Conservation (phyloP, 2,797 vertebrate species). For the Ptychobarbus kaznakovi region DNA sequence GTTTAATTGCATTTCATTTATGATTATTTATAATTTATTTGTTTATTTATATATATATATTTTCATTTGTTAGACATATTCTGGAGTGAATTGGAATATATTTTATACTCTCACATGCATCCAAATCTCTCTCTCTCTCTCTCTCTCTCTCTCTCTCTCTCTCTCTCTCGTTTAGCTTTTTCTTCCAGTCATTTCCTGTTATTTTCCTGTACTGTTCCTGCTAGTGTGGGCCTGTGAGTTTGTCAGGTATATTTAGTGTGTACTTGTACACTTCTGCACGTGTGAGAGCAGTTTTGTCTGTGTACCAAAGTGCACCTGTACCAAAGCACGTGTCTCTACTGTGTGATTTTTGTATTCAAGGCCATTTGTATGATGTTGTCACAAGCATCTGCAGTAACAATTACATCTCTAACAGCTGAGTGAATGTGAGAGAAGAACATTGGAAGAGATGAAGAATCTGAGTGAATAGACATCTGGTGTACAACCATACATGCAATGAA, state of each 20-base stretch:
- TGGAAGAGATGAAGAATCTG: neutral
- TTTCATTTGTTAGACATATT: too few relatives aligned
- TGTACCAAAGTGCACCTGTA: conserved; percentile 1
- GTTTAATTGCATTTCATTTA: too few relatives aligned
- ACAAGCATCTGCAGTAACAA: conserved; percentile 15
- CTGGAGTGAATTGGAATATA: too few relatives aligned
- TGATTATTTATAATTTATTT: too few relatives aligned
- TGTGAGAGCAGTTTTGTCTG: neutral
- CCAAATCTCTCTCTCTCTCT: too few relatives aligned
- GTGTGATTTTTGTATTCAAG: conserved; percentile 14
- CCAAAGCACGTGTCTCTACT: neutral
- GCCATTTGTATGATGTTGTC: conserved; percentile 11
- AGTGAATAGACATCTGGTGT: neutral
- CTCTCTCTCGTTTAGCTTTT: neutral
- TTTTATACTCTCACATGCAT: too few relatives aligned
- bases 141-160: too few relatives aligned
- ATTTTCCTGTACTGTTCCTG: neutral
- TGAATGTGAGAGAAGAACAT: conserved; percentile 11
- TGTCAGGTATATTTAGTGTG: conserved; percentile 24
- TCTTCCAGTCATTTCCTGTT: neutral
- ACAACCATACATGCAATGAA: neutral
- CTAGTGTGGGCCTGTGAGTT: neutral
- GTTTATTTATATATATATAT: too few relatives aligned
- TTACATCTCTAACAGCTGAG: conserved; percentile 13
- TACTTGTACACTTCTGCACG: neutral